Evolutionary conservation across 1,140 invertebrate genomes (phyloP).

Genomic region (Drosophila ogumai): DNA sequence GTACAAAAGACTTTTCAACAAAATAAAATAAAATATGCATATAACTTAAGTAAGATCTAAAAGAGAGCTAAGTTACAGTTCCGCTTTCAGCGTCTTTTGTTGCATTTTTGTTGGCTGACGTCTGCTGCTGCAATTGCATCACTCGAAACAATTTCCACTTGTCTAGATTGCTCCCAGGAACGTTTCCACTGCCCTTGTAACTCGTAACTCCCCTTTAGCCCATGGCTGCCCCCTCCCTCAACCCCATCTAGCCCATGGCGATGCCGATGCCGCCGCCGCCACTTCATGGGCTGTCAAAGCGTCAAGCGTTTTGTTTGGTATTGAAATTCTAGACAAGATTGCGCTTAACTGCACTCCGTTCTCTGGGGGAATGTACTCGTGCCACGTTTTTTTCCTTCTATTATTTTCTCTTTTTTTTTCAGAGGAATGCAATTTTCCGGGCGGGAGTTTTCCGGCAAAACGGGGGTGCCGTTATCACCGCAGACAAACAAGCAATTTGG

Average conservation of each 20-base stretch:
- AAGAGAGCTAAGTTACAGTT: slow-evolving; percentile 14
- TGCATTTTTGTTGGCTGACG: slow-evolving; percentile 32
- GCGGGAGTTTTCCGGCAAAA: not conserved
- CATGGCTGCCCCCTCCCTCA: not conserved
- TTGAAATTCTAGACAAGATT: slow-evolving; percentile 79
- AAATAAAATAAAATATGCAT: not conserved
- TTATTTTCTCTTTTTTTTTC: slow-evolving; percentile 8
- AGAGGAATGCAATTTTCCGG: slow-evolving; percentile 43
- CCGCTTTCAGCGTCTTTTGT: slow-evolving; percentile 26
- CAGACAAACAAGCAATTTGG: slow-evolving; percentile 38
- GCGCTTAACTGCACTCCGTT: slow-evolving; percentile 57
- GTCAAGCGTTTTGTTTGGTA: slow-evolving; percentile 70
- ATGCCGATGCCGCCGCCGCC: slow-evolving; percentile 5
- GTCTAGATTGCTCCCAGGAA: slow-evolving; percentile 42
- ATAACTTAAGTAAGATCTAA: not conserved
- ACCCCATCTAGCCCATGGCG: not conserved
- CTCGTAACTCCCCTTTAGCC: not conserved
- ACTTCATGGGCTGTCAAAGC: slow-evolving; percentile 58
- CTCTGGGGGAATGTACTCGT: slow-evolving; percentile 34
- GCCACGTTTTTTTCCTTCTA: slow-evolving; percentile 8
- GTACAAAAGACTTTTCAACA: not conserved
- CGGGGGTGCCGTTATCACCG: slow-evolving; percentile 28
- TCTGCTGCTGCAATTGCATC: slow-evolving; percentile 45
- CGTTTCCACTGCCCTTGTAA: slow-evolving; percentile 11
- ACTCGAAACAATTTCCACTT: slow-evolving; percentile 47